phyloP scores from a whole-genome alignment of 2,797 vertebrate species.

The Pseudochromis fuscus region DNA sequence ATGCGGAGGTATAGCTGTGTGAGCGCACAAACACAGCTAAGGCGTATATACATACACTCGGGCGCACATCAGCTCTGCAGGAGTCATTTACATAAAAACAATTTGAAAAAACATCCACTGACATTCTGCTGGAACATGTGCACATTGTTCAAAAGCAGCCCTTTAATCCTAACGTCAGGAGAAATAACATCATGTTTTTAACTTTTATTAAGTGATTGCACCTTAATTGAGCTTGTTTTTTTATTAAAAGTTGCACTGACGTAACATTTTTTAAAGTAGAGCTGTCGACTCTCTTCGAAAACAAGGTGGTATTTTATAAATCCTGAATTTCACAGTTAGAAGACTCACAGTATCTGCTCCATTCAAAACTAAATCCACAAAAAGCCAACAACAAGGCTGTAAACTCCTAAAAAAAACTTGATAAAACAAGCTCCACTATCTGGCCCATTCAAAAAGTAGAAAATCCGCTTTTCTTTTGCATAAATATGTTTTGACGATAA shows the following conservation, averaged over 20 bases:
- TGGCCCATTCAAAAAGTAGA: too few species aligned
- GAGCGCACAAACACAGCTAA: conserved; percentile 35
- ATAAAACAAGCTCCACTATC: too few species aligned
- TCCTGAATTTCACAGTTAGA: neutral
- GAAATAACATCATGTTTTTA: neutral
- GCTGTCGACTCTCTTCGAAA: neutral
- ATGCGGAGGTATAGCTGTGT: conserved; percentile 10
- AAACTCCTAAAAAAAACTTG: too few species aligned
- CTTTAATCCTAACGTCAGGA: neutral
- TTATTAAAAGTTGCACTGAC: neutral
- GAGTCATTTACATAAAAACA: conserved; percentile 17
- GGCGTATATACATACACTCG: conserved; percentile 38
- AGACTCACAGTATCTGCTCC: neutral
- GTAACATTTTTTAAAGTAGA: too few species aligned
- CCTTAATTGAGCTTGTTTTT: neutral
- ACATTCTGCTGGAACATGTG: neutral
- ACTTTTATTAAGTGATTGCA: neutral
- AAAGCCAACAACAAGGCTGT: neutral
- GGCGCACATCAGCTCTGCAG: neutral
- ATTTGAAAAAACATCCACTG: neutral
- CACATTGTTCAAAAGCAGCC: neutral
- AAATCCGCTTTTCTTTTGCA: too few species aligned
- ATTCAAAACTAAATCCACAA: neutral
- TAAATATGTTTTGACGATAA: neutral
- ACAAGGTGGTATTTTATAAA: neutral